Conservation (phyloP, 2,888 invertebrate species). For the Poecilus cupreus region DNA sequence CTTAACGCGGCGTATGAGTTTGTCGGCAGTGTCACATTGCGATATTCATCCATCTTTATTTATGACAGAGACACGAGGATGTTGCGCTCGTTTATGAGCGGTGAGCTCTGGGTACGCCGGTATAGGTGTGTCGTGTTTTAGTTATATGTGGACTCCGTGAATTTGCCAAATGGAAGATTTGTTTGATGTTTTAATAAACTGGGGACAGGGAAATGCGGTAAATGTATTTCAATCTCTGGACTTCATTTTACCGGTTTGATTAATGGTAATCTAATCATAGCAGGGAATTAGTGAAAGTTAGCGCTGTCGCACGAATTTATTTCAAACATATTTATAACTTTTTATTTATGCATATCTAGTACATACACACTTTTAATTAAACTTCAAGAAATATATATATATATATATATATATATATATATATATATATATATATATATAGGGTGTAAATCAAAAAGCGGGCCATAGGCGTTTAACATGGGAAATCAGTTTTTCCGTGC, state of each 20-base stretch:
- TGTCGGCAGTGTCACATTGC: conserved; percentile 21
- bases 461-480: no score
- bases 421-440: no score
- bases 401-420: no score
- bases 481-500: no score
- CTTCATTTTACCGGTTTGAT: background rate
- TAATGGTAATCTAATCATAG: no score
- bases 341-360: no score
- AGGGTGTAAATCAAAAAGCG: no score
- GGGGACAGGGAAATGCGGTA: background rate
- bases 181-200: conserved; percentile 30
- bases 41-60: conserved; percentile 51
- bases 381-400: no score
- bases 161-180: background rate
- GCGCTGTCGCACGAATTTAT: no score
- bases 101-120: background rate
- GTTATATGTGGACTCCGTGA: background rate
- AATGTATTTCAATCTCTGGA: background rate
- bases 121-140: background rate
- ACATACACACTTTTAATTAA: no score
- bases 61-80: conserved; percentile 5
- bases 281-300: no score
- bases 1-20: conserved; percentile 15
- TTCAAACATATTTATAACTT: background rate
- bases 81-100: no score